A percentile compares a stretch with the other conserved stretches of the same genome.
Conservation (phyloP, 2,113 vertebrate genomes). For the Lycocorax pyrrhopterus region DNA sequence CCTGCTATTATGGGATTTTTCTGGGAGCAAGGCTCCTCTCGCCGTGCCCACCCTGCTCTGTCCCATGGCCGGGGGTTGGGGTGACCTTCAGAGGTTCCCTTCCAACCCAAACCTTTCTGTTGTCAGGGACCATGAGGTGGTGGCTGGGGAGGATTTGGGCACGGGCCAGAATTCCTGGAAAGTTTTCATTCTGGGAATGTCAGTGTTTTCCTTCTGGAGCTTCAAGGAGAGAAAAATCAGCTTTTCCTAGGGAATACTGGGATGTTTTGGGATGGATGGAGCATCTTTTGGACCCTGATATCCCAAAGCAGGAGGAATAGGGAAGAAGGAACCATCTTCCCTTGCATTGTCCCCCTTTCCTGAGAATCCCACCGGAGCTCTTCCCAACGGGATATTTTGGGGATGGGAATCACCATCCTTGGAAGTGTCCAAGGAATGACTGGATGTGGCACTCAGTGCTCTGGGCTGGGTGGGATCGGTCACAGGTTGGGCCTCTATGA, state of each 20-base stretch:
- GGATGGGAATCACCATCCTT: background rate
- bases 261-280: background rate
- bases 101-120: background rate
- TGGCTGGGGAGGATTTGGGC: background rate
- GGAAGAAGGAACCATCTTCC: background rate
- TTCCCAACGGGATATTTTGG: background rate
- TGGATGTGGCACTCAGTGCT: background rate
- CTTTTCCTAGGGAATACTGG: background rate
- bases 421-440: background rate
- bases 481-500: background rate
- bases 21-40: background rate
- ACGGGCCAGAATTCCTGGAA: background rate
- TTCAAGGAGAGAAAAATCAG: background rate
- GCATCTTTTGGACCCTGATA: background rate
- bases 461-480: background rate
- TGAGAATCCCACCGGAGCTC: background rate
- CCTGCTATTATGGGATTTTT: accelerated
- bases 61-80: background rate
- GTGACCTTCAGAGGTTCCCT: background rate
- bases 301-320: background rate
- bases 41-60: accelerated
- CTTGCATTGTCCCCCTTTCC: background rate
- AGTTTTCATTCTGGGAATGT: background rate
- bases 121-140: accelerated
- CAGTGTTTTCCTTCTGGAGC: background rate